Percentiles rank a stretch among this genome's conserved stretches.
These are phyloP conservation scores for Nebria ingens DNA, from an alignment of 1,140 invertebrate genomes.

Conservation along the genomic window DNA sequence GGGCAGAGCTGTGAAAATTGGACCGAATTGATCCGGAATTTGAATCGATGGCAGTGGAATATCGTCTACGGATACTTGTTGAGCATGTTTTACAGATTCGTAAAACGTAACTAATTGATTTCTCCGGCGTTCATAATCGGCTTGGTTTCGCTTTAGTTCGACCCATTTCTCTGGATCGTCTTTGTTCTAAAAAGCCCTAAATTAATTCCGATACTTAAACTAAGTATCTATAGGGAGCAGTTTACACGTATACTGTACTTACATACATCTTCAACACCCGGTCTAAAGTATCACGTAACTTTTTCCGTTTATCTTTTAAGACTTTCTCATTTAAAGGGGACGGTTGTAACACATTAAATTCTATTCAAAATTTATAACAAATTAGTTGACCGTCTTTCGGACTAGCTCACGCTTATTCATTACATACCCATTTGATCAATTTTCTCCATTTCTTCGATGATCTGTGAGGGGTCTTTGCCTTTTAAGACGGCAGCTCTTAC, in stretches of 20 bases:
- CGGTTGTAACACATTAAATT: conserved; percentile 89
- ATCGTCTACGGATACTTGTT: conserved; percentile 93
- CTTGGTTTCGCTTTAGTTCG: conserved; percentile 81
- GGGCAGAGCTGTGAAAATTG: conserved; percentile 38
- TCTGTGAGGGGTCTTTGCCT: conserved; percentile 91
- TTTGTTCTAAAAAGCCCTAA: conserved; percentile 78
- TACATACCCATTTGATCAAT: conserved; percentile 91
- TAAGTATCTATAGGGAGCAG: neutral
- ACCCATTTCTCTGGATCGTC: conserved; percentile 91
- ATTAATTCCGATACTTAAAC: conserved; percentile 17
- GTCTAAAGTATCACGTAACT: conserved; percentile 89
- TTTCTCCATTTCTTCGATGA: conserved; percentile 92
- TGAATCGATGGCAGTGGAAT: conserved; percentile 72
- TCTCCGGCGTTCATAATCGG: conserved; percentile 86
- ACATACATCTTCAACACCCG: conserved; percentile 92
- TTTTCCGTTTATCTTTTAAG: conserved; percentile 91
- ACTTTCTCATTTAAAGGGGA: conserved; percentile 94
- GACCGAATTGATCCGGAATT: conserved; percentile 29
- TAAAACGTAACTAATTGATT: conserved; percentile 82
- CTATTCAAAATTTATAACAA: conserved; percentile 42
- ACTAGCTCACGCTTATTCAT: conserved; percentile 5
- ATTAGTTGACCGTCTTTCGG: neutral
- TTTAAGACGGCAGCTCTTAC: conserved; percentile 94
- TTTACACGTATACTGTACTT: conserved; percentile 53
- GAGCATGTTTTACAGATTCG: conserved; percentile 89